Evolutionary conservation across 2,888 invertebrate genomes (phyloP).

Genomic region (Germaria angustata): DNA sequence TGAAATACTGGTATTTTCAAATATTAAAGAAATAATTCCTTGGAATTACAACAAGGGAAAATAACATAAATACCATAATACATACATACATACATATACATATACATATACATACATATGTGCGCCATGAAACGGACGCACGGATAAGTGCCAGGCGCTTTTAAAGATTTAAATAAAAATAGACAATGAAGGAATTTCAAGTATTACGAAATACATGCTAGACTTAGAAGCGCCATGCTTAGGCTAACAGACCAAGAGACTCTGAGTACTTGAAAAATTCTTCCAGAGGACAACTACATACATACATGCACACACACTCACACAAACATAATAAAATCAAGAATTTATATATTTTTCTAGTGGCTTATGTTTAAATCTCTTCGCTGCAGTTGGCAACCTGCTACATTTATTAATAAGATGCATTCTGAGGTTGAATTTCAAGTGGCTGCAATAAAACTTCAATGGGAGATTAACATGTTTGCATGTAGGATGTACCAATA

Average conservation of each 20-base stretch:
- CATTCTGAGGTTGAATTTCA: conserved; percentile 54
- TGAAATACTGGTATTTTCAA: conserved; percentile 32
- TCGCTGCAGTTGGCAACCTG: conserved; percentile 42
- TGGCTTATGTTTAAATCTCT: conserved; percentile 23
- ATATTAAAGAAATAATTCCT: conserved; percentile 35
- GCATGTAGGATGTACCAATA: background rate
- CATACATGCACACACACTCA: background rate
- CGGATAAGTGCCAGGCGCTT: conserved; percentile 47
- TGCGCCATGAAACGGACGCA: background rate
- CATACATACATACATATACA: no score
- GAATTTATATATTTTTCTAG: background rate
- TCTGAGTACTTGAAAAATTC: conserved; percentile 26
- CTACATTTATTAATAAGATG: conserved; percentile 39
- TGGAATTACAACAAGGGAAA: background rate
- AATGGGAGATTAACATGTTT: conserved; percentile 30
- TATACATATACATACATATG: background rate
- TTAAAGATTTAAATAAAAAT: conserved; percentile 57
- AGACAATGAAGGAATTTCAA: conserved; percentile 59
- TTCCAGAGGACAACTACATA: conserved; percentile 10
- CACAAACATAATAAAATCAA: background rate
- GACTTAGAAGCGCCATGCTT: conserved; percentile 67
- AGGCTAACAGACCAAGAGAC: conserved; percentile 56
- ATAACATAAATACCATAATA: background rate
- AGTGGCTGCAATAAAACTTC: conserved; percentile 51
- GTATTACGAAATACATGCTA: conserved; percentile 58